Evolutionary conservation across 1,140 invertebrate genomes (phyloP), one percentile per base, ranked within the genome.

Genomic region (Macrostomum lignano): DNA sequence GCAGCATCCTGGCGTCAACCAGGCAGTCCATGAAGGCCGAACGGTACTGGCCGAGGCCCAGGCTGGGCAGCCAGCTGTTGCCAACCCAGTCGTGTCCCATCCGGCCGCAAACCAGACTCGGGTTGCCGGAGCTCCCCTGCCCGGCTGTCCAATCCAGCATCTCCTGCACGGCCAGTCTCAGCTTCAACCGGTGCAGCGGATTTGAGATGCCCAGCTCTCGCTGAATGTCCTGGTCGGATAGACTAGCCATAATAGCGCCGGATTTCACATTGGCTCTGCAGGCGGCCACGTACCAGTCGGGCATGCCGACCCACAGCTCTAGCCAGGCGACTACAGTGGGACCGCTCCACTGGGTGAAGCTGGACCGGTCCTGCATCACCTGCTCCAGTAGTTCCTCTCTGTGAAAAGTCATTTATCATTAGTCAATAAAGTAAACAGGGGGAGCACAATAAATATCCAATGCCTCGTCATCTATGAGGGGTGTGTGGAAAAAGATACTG

Each of bases 31-130:
- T 98, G 54, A 98, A 98, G 29, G 84, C 86, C 36, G 77, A 79
- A 39, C 88, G 65, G 62, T 94, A 96, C 59, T 91, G 82, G 11
- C 81, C 77, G 48, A 98, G 61, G 25, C 86, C 88, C 32, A 98
- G 62, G 31, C 72, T 72, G 5, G 81, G 81, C 39, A 98, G 63
- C 91, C 91, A 98, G 42, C 76, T 72, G 58, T 98, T 98, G 36
- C 86, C 91, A 46, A 98, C 84, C 86, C 88, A 98, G 64, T 96
- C 86, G 59, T 98, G 91, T 63, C 96, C 96, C 91, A 98, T 98
- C 60, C 96, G 86, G 38, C 88, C 88, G 63, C 93, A 96, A 5
- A 25, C 25, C 4, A 31, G 20, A 9, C 75, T 81, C 24, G 19
- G 3, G 17, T 13, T 10, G 14, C 21, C n/a, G n/a, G n/a, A n/a